Percentiles rank a stretch among this genome's conserved stretches.
These are phyloP conservation scores for Hyposoter dolosus DNA, from an alignment of 2,888 invertebrate genomes.

Conservation along the genomic window DNA sequence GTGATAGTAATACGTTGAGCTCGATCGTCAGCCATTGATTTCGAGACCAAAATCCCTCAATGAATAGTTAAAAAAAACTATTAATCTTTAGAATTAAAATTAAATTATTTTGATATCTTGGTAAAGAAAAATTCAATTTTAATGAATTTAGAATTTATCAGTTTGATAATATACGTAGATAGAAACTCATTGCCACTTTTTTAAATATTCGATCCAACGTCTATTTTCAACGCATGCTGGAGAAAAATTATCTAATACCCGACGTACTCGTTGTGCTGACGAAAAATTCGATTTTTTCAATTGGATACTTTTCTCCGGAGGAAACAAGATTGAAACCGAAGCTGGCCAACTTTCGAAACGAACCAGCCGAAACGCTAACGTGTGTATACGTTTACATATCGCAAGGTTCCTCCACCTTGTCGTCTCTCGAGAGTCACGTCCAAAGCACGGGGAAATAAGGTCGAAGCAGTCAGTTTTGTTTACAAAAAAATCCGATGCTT, in stretches of 20 bases:
- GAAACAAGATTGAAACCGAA: conserved; percentile 25
- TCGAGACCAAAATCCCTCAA: too few relatives aligned
- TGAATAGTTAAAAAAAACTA: too few relatives aligned
- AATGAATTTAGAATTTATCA: too few relatives aligned
- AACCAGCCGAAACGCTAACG: conserved; percentile 28
- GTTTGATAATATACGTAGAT: too few relatives aligned
- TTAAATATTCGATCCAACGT: too few relatives aligned
- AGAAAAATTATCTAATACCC: not conserved
- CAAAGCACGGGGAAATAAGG: not conserved
- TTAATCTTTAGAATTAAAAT: too few relatives aligned
- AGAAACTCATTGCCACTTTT: too few relatives aligned
- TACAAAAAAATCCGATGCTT: not conserved
- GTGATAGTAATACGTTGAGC: too few relatives aligned
- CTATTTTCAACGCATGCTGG: too few relatives aligned
- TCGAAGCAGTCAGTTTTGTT: not conserved
- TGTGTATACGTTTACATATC: not conserved
- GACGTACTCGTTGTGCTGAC: conserved; percentile 6
- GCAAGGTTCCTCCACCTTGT: not conserved
- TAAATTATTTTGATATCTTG: too few relatives aligned
- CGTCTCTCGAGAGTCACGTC: not conserved
- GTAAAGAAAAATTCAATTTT: too few relatives aligned
- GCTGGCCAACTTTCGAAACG: conserved; percentile 44
- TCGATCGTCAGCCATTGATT: too few relatives aligned
- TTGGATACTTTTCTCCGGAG: not conserved
- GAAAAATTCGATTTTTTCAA: conserved; percentile 35